A percentile compares a stretch with the other conserved stretches of the same genome.
phyloP scores from a whole-genome alignment of 2,113 vertebrate genomes.

The Oryzias javanicus region DNA sequence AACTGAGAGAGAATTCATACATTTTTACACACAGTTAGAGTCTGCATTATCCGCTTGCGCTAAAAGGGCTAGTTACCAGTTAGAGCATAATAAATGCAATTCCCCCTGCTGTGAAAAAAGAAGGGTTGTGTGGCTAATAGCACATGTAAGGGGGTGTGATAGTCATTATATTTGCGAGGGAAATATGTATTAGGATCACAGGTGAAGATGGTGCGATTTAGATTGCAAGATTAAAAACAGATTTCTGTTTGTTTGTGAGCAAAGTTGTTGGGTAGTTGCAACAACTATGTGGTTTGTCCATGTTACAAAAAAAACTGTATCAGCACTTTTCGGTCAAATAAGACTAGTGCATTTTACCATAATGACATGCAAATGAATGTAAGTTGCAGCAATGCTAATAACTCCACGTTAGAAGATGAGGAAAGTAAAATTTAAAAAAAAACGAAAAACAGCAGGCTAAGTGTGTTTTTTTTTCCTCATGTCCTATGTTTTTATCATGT shows the following conservation, averaged over 20 bases:
- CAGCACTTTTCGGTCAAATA: slow-evolving; percentile 1
- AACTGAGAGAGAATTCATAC: slow-evolving; percentile 42
- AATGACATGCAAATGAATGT: slow-evolving; percentile 64
- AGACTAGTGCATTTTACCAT: background rate
- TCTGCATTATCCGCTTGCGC: slow-evolving; percentile 40
- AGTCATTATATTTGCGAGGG: slow-evolving; percentile 46
- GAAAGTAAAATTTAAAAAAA: background rate
- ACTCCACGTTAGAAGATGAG: slow-evolving; percentile 50
- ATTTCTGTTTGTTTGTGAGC: no score
- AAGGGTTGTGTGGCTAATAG: slow-evolving; percentile 68
- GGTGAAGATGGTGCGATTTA: slow-evolving; percentile 34
- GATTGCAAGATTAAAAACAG: slow-evolving; percentile 6
- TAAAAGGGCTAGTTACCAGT: slow-evolving; percentile 42
- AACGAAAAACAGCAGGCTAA: no score
- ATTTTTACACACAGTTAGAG: slow-evolving; percentile 36
- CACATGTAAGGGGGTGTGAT: slow-evolving; percentile 41
- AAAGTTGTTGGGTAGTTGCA: no score
- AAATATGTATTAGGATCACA: slow-evolving; percentile 49
- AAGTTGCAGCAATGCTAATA: slow-evolving; percentile 52
- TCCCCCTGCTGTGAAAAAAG: slow-evolving; percentile 61
- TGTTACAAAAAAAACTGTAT: slow-evolving; percentile 12
- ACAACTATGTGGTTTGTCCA: slow-evolving; percentile 1
- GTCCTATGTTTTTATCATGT: no score
- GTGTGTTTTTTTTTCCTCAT: no score
- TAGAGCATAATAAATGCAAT: slow-evolving; percentile 63